Evolutionary conservation across 2,888 invertebrate species (phyloP), one percentile per base, ranked within the genome.

Genomic region (Agrotis segetum): DNA sequence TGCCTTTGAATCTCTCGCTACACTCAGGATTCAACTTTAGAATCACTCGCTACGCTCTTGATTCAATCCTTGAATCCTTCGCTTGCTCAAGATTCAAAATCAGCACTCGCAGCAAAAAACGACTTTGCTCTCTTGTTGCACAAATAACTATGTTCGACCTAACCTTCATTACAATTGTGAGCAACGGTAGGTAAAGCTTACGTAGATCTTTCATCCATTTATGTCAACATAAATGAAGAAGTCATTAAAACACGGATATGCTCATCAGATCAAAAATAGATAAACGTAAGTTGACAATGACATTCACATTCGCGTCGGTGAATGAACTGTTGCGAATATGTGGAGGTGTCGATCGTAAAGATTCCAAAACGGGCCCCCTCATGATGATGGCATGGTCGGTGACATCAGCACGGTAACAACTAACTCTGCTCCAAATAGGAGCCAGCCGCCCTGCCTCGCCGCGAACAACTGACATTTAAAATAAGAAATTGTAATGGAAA

Each of bases 331-430:
- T 88, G 90, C 90, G 82, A 89, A 92, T 88, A 90, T 94, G 95
- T 94, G 95, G 95, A 94, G 95, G 95, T 94, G 95, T 92, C 83
- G 92, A 90, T 94, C 94, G 92, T 95, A 95, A 94, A 94, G 92
- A 90, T 91, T 88, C 94, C 94, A 93, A 94, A 95, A 92, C 90
- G 90, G 94, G 93, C 92, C 92, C 87, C 91, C 87, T 87, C 87
- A 80, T 85, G 90, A 90, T 92, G 93, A 94, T 92, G 91, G 88
- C 91, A 90, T 88, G 89, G 79, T 81, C 85, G 91, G 90, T 96
- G 96, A 96, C 94, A 94, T 96, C 96, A 96, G 88, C 92, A 72
- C 82, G 82, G 85, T 80, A 88, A 90, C 89, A 88, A 88, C 85
- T 87, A 87, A 90, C 87, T 85, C 79, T 88, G 86, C 87, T 90